Base-by-base conservation (phyloP, 2,888 invertebrate species). In the Amiota mariae region DNA sequence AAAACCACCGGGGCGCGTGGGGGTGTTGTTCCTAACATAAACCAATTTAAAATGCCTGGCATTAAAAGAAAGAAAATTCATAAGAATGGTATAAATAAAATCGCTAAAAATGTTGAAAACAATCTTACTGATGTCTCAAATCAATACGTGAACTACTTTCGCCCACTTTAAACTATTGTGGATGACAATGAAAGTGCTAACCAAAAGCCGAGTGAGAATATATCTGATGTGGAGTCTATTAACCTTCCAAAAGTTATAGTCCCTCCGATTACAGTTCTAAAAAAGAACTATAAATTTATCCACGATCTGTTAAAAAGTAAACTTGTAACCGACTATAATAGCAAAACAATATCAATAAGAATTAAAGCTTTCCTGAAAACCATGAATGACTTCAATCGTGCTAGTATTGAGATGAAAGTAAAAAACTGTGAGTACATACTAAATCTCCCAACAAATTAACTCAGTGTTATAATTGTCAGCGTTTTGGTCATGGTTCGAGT, bases 401-500 rank as follows among this genome's bases (percentile, higher is more conserved):
- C n/a, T n/a, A n/a, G n/a, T n/a, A n/a, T n/a, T n/a, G n/a, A n/a
- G n/a, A n/a, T n/a, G n/a, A n/a, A n/a, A n/a, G n/a, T n/a, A n/a
- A n/a, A n/a, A n/a, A n/a, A n/a, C n/a, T n/a, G n/a, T n/a, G n/a
- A n/a, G n/a, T n/a, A n/a, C n/a, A n/a, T n/a, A 49, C 49, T 18
- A 57, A 49, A 73, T 49, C 9, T 20, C 15, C 46, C 11, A 71
- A 73, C 36, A 66, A 71, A 71, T n/a, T 73, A n/a, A n/a, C n/a
- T n/a, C n/a, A n/a, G n/a, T n/a, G n/a, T n/a, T n/a, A n/a, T n/a
- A n/a, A n/a, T n/a, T 73, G 73, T 56, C 66, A 73, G 64, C 49
- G 64, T 47, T 71, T 71, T 73, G 73, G 73, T 4, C 71, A 73
- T 20, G 71, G 73, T 4, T 57, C 61, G 15, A 48, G 57, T n/a